These are phyloP conservation scores for Eptatretus burgeri DNA, from an alignment of 2,113 vertebrate species.

Conservation along the genomic window DNA sequence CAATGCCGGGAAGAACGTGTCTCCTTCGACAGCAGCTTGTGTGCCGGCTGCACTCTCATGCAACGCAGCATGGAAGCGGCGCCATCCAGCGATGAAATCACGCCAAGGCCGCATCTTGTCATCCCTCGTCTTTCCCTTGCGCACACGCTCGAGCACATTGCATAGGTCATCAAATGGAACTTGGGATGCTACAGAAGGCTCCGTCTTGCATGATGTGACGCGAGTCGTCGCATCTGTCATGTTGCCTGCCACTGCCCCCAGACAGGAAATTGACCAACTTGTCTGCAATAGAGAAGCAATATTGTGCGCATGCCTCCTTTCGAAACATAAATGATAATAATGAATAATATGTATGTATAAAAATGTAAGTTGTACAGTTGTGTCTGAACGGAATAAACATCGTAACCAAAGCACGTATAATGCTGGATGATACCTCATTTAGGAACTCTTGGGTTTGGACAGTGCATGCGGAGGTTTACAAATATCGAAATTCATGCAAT, in stretches of 20 bases:
- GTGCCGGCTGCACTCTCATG: slow-evolving; percentile 31
- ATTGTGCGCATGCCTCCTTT: no score
- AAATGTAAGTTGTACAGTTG: no score
- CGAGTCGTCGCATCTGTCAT: neutral
- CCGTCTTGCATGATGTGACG: neutral
- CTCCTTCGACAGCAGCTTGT: slow-evolving; percentile 12
- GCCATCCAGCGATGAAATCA: slow-evolving; percentile 66
- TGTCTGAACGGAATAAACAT: no score
- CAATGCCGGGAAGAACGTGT: slow-evolving; percentile 86
- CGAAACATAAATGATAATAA: no score
- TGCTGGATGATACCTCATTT: no score
- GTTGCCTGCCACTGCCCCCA: neutral
- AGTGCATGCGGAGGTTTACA: no score
- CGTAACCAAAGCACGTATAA: no score
- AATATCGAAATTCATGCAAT: no score
- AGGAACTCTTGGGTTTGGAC: no score
- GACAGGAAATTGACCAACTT: no score
- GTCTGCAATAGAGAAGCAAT: no score
- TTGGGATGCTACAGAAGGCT: slow-evolving; percentile 32
- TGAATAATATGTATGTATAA: no score
- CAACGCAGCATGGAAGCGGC: slow-evolving; percentile 48
- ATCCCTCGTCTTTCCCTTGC: slow-evolving; percentile 33
- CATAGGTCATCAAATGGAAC: slow-evolving; percentile 70
- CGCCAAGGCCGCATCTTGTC: slow-evolving; percentile 42
- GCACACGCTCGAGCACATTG: slow-evolving; percentile 48